A percentile compares a stretch with the other conserved stretches of the same genome.
Evolutionary conservation across 2,888 invertebrate genomes (phyloP).

Genomic region (Monopis laevigella): DNA sequence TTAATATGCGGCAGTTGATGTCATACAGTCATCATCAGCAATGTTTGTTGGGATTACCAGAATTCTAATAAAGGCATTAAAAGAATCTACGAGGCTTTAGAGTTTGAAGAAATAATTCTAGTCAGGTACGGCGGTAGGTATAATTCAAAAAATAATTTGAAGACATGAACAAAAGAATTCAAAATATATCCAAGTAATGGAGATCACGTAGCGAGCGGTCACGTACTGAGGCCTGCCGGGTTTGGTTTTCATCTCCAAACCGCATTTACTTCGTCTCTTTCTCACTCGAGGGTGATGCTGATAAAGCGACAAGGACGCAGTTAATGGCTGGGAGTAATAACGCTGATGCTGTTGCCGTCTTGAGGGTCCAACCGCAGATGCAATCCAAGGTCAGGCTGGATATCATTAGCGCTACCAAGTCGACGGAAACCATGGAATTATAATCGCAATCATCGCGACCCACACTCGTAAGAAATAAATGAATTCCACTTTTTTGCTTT

Average conservation of each 20-base stretch:
- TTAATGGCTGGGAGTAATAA: slow-evolving; percentile 30
- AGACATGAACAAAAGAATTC: slow-evolving; percentile 10
- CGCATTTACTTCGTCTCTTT: slow-evolving; percentile 33
- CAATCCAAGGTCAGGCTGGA: slow-evolving; percentile 12
- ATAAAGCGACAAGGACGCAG: slow-evolving; percentile 46
- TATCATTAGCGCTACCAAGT: slow-evolving; percentile 16
- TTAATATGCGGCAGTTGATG: neutral
- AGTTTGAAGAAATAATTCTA: slow-evolving; percentile 8
- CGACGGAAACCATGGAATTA: slow-evolving; percentile 45
- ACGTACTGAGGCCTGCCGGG: slow-evolving; percentile 30
- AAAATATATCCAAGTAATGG: slow-evolving; percentile 41
- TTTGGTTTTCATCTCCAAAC: slow-evolving; percentile 24
- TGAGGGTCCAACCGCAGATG: slow-evolving; percentile 10
- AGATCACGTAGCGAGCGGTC: slow-evolving; percentile 51
- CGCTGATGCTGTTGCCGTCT: slow-evolving; percentile 6
- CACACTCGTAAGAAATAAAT: slow-evolving; percentile 56
- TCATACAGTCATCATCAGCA: neutral
- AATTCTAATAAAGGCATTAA: slow-evolving; percentile 6
- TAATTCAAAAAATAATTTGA: slow-evolving; percentile 14
- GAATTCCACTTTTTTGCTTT: slow-evolving; percentile 32
- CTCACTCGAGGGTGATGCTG: slow-evolving; percentile 35
- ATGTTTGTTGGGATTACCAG: slow-evolving; percentile 7
- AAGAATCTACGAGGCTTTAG: no score
- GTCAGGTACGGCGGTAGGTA: slow-evolving; percentile 9
- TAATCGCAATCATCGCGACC: slow-evolving; percentile 31